Percentiles rank a stretch among this genome's conserved stretches.
phyloP scores from a whole-genome alignment of 2,113 vertebrate species.

The Varanus komodoensis region DNA sequence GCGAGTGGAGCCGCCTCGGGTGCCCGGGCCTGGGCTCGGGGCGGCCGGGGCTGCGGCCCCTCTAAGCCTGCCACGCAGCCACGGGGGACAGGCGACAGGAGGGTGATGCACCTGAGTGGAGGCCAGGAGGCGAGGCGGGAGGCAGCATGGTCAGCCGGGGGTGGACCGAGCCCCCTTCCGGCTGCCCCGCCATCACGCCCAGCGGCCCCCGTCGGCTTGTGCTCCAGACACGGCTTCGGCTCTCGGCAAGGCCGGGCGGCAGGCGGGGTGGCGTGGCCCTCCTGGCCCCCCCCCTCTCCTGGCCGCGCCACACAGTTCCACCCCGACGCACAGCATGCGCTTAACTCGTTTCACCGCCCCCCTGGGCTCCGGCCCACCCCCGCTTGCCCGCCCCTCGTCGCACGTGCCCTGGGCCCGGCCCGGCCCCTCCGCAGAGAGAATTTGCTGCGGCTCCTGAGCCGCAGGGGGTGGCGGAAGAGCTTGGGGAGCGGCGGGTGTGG shows the following conservation, averaged over 20 bases:
- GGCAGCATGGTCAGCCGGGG: background rate
- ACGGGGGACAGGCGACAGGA: background rate
- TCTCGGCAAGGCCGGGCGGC: background rate
- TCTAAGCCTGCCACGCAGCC: background rate
- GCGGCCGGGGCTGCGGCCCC: background rate
- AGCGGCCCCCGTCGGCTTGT: background rate
- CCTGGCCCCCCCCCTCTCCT: background rate
- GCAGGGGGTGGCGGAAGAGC: background rate
- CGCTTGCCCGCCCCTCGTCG: background rate
- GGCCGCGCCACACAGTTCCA: too few relatives aligned
- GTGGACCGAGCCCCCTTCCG: too few relatives aligned
- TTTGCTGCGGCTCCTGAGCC: background rate
- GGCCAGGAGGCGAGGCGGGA: background rate
- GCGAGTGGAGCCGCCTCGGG: too few relatives aligned
- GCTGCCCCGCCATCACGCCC: background rate
- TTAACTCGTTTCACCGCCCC: background rate
- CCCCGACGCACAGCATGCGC: background rate
- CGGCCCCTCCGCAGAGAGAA: background rate
- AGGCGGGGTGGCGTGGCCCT: rapidly evolving
- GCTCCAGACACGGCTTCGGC: background rate
- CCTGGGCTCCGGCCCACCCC: background rate
- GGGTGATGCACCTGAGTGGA: background rate
- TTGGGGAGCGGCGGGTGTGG: background rate
- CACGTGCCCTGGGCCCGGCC: too few relatives aligned
- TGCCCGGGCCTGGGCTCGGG: background rate